A percentile compares a stretch with the other conserved stretches of the same genome.
Evolutionary conservation across 2,797 vertebrate species (phyloP).

Genomic region (Labeo calbasu): DNA sequence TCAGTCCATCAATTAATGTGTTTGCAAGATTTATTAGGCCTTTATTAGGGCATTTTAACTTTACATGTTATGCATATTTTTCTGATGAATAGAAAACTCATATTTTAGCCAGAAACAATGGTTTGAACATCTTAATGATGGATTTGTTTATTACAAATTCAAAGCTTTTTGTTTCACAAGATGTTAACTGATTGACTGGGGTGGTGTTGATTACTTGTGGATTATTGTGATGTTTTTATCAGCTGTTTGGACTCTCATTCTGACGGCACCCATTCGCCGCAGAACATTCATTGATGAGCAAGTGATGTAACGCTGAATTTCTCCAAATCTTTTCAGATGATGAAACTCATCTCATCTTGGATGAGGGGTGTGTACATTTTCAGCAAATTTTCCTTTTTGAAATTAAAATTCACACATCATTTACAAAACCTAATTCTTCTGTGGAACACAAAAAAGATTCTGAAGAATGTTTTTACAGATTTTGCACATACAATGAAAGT

Average conservation of each 20-base stretch:
- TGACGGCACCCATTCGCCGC: not conserved
- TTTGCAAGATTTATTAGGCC: too few species aligned
- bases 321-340: not conserved
- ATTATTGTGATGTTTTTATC: not conserved
- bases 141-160: not conserved
- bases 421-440: too few species aligned
- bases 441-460: not conserved
- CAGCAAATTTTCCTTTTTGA: not conserved
- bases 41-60: not conserved
- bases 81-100: not conserved
- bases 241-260: not conserved
- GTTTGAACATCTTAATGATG: not conserved
- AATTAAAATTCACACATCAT: not conserved
- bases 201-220: not conserved
- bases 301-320: not conserved
- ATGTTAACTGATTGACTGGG: not conserved
- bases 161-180: not conserved
- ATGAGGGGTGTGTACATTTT: not conserved
- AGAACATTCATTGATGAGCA: not conserved
- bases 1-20: not conserved
- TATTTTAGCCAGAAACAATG: not conserved
- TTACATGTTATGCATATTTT: not conserved
- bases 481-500: not conserved
- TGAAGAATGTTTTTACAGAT: not conserved
- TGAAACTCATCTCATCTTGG: too few species aligned